These are phyloP conservation scores for Lissonota sp. DNA, from an alignment of 2,888 invertebrate species.

Conservation along the genomic window DNA sequence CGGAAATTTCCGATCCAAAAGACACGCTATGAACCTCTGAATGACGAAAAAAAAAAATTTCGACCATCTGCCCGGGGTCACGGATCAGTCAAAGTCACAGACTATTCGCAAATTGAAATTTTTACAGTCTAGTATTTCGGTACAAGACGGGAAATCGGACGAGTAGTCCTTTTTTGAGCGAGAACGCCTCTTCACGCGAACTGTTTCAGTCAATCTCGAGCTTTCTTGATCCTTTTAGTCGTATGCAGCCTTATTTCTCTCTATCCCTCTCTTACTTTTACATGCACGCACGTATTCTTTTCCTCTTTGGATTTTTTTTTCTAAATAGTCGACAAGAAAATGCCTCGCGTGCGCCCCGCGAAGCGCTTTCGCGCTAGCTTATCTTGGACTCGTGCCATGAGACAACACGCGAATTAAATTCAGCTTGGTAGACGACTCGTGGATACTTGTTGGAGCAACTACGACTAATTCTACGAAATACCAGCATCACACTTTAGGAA, in stretches of 20 bases:
- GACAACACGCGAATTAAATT: slow-evolving; percentile 64
- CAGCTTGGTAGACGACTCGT: slow-evolving; percentile 63
- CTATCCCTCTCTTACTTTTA: slow-evolving; percentile 1
- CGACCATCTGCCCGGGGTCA: no score
- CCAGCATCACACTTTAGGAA: neutral
- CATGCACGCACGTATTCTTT: neutral
- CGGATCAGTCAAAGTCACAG: no score
- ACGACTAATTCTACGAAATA: slow-evolving; percentile 10
- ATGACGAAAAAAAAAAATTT: no score
- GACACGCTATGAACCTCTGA: no score
- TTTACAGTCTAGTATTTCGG: no score
- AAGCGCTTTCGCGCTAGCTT: slow-evolving; percentile 51
- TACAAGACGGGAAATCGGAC: slow-evolving; percentile 7
- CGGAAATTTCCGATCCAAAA: no score
- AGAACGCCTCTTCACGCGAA: neutral
- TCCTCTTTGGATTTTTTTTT: slow-evolving; percentile 43
- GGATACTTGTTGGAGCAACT: slow-evolving; percentile 62
- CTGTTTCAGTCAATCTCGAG: slow-evolving; percentile 35
- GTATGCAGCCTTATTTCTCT: slow-evolving; percentile 1
- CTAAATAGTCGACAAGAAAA: slow-evolving; percentile 52
- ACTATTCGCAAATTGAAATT: no score
- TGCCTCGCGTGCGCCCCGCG: slow-evolving; percentile 58
- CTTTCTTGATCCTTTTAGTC: slow-evolving; percentile 35
- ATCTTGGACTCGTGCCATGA: slow-evolving; percentile 65
- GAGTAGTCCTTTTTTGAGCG: slow-evolving; percentile 25